phyloP scores from a whole-genome alignment of 2,888 invertebrate genomes.

The Apamea crenata region DNA sequence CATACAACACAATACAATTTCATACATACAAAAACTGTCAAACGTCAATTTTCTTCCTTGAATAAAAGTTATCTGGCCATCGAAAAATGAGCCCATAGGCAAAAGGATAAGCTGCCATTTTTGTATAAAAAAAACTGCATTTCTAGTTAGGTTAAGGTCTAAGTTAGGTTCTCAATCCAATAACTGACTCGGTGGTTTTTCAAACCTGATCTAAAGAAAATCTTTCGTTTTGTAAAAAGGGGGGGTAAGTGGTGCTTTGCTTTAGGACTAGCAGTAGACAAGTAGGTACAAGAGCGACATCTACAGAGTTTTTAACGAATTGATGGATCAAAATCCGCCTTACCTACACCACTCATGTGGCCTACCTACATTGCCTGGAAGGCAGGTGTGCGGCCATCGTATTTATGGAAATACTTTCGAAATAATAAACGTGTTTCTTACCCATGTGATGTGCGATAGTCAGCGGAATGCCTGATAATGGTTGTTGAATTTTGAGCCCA shows the following conservation, averaged over 20 bases:
- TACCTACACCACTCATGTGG: background rate
- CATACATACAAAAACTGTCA: too few species aligned
- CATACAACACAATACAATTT: too few species aligned
- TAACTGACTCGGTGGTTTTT: background rate
- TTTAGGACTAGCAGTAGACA: background rate
- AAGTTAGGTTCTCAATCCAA: background rate
- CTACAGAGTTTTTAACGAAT: background rate
- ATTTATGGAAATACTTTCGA: background rate
- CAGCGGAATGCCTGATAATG: constrained; percentile 83
- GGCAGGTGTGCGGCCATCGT: background rate
- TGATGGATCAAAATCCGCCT: background rate
- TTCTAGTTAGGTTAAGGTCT: too few species aligned
- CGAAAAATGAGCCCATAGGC: background rate
- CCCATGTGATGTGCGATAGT: constrained; percentile 89
- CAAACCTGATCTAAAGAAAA: background rate
- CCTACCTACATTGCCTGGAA: background rate
- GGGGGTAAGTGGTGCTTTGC: background rate
- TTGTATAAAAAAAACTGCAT: background rate
- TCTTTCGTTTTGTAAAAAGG: background rate
- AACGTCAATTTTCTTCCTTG: too few species aligned
- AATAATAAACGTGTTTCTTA: constrained; percentile 61
- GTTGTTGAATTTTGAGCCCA: constrained; percentile 85
- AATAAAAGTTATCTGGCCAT: too few species aligned
- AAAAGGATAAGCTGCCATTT: background rate
- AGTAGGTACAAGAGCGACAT: background rate